Base-by-base conservation (phyloP, 2,888 invertebrate genomes). In the Ophion slaviceki region DNA sequence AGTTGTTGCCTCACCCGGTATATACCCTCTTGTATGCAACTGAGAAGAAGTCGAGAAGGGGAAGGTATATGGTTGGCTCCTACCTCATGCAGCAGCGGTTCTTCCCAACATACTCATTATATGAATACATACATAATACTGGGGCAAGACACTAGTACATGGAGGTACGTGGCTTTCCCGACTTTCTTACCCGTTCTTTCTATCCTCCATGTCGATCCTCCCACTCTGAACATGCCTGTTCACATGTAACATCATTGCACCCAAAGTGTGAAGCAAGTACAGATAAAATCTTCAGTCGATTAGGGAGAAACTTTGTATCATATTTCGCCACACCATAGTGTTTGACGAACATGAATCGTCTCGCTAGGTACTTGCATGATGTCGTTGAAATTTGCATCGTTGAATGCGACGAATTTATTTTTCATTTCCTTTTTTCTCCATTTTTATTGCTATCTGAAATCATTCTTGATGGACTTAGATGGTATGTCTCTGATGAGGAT, bases 211-310 rank as follows among this genome's bases (percentile, higher is more conserved):
- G 76, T 72, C 61, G 45, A 74, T 67, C 61, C 36, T 71, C 64
- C 53, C 32, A 47, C 40, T 14, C 40, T 14, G 47, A 28, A 17
- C 47, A 45, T n/a, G n/a, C 61, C 47, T 32, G 32, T 72, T 17
- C 20, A 40, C 20, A 57, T 70, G 80, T 81, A 81, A 86, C 78
- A 78, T 85, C 76, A 61, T 85, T 85, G 82, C 80, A 77, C 76
- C 53, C 64, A 76, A 77, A 82, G 82, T 77, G 82, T 45, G 62
- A 66, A 80, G 71, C 17, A 79, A 85, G 80, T 80, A 72, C 45
- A 40, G 17, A 72, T 62, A 71, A 85, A 76, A 70, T 82, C 76
- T 76, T 80, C 67, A 82, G 80, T 82, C 80, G 82, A 85, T 85
- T 85, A 82, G 67, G 53, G 47, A 82, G 53, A 45, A 82, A 61